These are phyloP conservation scores for Malurus cyaneus DNA, from an alignment of 2,113 vertebrate species.

Conservation along the genomic window DNA sequence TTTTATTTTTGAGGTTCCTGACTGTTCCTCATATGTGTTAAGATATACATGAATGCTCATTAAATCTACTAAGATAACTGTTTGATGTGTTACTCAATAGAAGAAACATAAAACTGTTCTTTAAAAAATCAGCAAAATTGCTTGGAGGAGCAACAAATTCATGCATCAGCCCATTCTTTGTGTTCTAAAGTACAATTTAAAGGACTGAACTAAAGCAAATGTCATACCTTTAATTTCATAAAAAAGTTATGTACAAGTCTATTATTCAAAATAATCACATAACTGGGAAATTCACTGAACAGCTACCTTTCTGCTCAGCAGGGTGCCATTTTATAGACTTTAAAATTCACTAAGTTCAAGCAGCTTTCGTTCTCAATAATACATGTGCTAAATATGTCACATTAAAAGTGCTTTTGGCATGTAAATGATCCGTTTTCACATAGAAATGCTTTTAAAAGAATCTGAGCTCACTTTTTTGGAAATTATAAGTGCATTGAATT, in stretches of 20 bases:
- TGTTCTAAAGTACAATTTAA: conserved; percentile 79
- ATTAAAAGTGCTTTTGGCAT: conserved; percentile 90
- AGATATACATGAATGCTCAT: conserved; percentile 53
- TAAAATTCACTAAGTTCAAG: conserved; percentile 91
- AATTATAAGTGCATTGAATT: conserved; percentile 86
- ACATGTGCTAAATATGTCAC: conserved; percentile 95
- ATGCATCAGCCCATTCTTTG: conserved; percentile 74
- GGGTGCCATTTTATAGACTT: conserved; percentile 96
- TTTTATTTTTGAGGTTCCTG: conserved; percentile 26
- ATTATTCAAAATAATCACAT: conserved; percentile 98
- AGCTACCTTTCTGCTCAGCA: conserved; percentile 89
- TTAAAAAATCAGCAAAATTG: conserved; percentile 79
- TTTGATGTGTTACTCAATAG: conserved; percentile 74
- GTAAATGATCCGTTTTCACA: conserved; percentile 89
- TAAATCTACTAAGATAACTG: conserved; percentile 74
- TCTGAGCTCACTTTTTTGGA: conserved; percentile 80
- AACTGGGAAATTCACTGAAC: conserved; percentile 89
- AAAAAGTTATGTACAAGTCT: conserved; percentile 91
- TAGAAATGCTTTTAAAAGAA: conserved; percentile 84
- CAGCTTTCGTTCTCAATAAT: conserved; percentile 91
- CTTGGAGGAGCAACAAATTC: conserved; percentile 78
- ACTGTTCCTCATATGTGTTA: conserved; percentile 42
- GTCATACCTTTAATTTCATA: conserved; percentile 87
- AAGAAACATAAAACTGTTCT: conserved; percentile 75
- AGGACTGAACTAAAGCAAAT: conserved; percentile 80